Evolutionary conservation across 2,888 invertebrate genomes (phyloP), one percentile per base, ranked within the genome.

Genomic region (Priocnemis perturbator): DNA sequence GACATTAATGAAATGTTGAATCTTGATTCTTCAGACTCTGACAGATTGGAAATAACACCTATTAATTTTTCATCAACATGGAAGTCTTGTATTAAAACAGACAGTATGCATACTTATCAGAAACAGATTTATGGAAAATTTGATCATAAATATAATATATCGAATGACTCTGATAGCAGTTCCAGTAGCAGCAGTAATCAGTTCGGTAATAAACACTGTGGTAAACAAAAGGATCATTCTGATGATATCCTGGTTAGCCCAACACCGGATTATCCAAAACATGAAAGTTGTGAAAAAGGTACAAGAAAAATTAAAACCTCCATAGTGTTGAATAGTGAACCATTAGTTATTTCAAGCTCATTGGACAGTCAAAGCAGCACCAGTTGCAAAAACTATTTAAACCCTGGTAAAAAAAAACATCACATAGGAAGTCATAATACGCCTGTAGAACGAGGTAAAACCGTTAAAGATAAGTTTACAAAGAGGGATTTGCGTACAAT

Each of bases 101-200:
- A 4, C 1, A 20, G 59, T 2, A n/a, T 60, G 23, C n/a, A 61
- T 64, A 37, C 17, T 2, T 30, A 55, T 0, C 21, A 57, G 1
- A 15, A 73, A 19, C 37, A 19, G 19, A n/a, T 58, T 15, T 9
- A 64, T 9, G 0, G 61, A 66, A 52, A 23, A 26, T 0, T 68
- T 65, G 37, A 11, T 37, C 37, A 37, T 11, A 37, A 37, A 37
- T 26, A 61, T 19, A 72, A 67, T 4, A 4, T 0, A 11, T 60
- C 67, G 15, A 78, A 76, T 44, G 81, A 78, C 0, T 83, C 82
- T 0, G 80, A 83, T 17, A 81, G 85, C 14, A 79, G 73, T 19
- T 70, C 74, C 14, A 58, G 67, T 19, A 71, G 56, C 15, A 72
- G 53, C 17, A 76, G 56, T 2, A 67, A 69, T 5, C 37, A 37